phyloP scores from a whole-genome alignment of 2,888 invertebrate genomes.

The Agonopterix subpropinquella region DNA sequence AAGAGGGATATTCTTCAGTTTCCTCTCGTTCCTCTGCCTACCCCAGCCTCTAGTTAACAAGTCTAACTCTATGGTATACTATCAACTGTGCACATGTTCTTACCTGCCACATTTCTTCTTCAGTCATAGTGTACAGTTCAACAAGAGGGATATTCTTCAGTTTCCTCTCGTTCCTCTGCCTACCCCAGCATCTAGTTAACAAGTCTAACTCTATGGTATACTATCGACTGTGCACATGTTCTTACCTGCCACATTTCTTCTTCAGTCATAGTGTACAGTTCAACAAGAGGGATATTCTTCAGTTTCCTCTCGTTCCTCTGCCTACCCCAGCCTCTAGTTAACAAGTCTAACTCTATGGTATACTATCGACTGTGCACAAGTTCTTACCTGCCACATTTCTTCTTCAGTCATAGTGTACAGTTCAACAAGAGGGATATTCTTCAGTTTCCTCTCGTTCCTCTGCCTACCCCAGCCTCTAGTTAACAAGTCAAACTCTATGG shows the following conservation, averaged over 20 bases:
- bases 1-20: conserved; percentile 47
- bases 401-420: conserved; percentile 43
- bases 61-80: no score
- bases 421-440: conserved; percentile 50
- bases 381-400: conserved; percentile 47
- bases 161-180: conserved; percentile 20
- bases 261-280: no score
- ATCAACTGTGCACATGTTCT: conserved; percentile 11
- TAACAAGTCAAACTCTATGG: no score
- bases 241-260: no score
- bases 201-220: no score
- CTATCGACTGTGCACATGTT: no score
- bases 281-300: no score
- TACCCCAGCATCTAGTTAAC: not conserved
- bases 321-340: no score
- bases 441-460: conserved; percentile 27
- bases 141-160: conserved; percentile 51
- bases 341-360: no score
- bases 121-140: conserved; percentile 41
- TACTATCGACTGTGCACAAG: not conserved
- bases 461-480: no score
- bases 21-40: conserved; percentile 15
- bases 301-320: no score
- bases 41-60: no score
- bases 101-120: conserved; percentile 48